Evolutionary conservation across 2,888 invertebrate species (phyloP), one percentile per base, ranked within the genome.

Genomic region (Amorpha juglandis): DNA sequence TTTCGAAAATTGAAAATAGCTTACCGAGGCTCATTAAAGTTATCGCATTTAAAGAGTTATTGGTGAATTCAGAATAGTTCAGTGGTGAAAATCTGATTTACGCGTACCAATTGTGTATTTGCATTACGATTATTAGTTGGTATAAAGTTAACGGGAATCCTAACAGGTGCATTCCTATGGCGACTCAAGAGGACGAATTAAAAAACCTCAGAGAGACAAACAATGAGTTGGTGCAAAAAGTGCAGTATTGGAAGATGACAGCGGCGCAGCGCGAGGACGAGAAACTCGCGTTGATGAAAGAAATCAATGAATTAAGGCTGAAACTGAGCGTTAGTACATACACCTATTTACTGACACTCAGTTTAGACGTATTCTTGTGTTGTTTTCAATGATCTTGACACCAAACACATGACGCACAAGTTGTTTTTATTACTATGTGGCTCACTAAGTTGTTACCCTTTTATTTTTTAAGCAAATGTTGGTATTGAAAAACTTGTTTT

Each of bases 231-330:
- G 92, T 83, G 1, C 84, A 87, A 67, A 87, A 87, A 70, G 83
- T 90, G 8, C 92, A 94, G 64, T 83, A 83, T 75, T 91, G 87
- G 89, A 92, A 91, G 76, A 82, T 91, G 79, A 81, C 83, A 47
- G 88, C 89, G 11, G 89, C 84, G 19, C 86, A 89, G 68, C 81
- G 80, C 38, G 91, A 92, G 42, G 86, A 86, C 66, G 92, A 93
- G 55, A 92, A 91, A 71, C 71, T 91, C 0, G 85, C 84, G 12
- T 76, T 93, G 12, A 88, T 91, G 82, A 92, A 88, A 65, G 92
- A 93, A 79, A 83, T 82, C 27, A 92, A 90, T 70, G 91, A 92
- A 53, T 73, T 93, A 50, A 81, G 89, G 55, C 74, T 91, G n/a
- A 88, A 90, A 80, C 73, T 90, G 8, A 89, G 87, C 70, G 94